phyloP scores from a whole-genome alignment of 2,888 invertebrate genomes.

The Bombyx huttoni region DNA sequence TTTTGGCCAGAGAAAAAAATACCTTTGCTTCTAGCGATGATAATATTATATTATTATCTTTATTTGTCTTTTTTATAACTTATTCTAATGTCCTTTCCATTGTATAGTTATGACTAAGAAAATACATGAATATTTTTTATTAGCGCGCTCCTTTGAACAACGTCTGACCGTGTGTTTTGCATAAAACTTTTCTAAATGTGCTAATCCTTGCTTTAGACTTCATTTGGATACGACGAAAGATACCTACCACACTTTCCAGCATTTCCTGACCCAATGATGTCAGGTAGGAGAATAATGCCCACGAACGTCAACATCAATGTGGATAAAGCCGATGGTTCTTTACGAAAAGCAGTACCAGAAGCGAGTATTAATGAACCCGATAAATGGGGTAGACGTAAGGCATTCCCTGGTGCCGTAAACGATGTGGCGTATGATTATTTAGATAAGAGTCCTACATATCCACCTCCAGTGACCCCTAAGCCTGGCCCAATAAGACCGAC shows the following conservation, averaged over 20 bases:
- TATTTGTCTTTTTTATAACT: background rate
- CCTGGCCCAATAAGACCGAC: slow-evolving; percentile 15
- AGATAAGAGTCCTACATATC: slow-evolving; percentile 8
- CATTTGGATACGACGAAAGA: slow-evolving; percentile 6
- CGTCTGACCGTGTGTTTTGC: background rate
- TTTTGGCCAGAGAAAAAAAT: too few species aligned
- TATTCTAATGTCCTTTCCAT: background rate
- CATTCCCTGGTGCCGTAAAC: background rate
- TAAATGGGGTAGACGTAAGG: slow-evolving; percentile 5
- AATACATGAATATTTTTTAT: too few species aligned
- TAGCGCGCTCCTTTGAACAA: too few species aligned
- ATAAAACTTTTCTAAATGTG: too few species aligned
- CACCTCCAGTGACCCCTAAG: slow-evolving; percentile 14
- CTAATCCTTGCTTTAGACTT: slow-evolving; percentile 1
- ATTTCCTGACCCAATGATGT: slow-evolving; percentile 3
- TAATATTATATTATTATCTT: background rate
- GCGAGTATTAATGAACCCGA: background rate
- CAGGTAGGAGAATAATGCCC: slow-evolving; percentile 12
- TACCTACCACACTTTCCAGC: slow-evolving; percentile 7
- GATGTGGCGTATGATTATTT: slow-evolving; percentile 1
- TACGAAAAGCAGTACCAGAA: slow-evolving; percentile 9
- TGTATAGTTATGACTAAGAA: background rate
- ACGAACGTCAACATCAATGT: background rate
- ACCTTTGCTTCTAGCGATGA: too few species aligned
- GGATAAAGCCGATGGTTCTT: background rate